Conservation (phyloP, 2,797 vertebrate species). For the Cygnus olor region DNA sequence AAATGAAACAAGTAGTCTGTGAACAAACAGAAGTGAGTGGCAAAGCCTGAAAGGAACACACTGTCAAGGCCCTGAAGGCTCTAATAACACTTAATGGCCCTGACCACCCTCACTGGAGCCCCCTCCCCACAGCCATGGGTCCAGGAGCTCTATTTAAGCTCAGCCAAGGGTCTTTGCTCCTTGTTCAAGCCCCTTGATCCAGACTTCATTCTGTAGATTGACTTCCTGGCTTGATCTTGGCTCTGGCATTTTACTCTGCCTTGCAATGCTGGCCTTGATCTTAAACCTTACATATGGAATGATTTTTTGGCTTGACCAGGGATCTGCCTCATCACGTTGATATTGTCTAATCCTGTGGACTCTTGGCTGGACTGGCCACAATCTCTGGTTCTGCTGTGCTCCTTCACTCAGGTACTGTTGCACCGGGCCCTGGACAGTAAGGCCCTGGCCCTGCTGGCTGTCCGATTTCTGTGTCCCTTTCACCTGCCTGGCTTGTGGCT, state of each 20-base stretch:
- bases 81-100: no score
- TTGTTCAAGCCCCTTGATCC: neutral
- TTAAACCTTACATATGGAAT: neutral
- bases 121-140: no score
- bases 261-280: neutral
- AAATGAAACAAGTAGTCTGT: neutral
- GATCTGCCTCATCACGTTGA: neutral
- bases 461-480: neutral
- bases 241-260: neutral
- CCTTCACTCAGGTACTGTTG: no score
- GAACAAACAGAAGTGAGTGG: neutral
- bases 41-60: neutral
- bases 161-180: no score
- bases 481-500: neutral
- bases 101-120: no score
- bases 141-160: neutral
- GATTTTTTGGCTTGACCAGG: neutral
- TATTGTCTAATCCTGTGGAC: no score
- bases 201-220: no score
- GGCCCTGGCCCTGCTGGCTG: no score
- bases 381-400: no score
- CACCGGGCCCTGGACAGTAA: no score
- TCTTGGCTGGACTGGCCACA: no score
- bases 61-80: no score
- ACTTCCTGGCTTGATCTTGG: neutral